phyloP scores from a whole-genome alignment of 2,888 invertebrate species.

The Thymelicus lineola region DNA sequence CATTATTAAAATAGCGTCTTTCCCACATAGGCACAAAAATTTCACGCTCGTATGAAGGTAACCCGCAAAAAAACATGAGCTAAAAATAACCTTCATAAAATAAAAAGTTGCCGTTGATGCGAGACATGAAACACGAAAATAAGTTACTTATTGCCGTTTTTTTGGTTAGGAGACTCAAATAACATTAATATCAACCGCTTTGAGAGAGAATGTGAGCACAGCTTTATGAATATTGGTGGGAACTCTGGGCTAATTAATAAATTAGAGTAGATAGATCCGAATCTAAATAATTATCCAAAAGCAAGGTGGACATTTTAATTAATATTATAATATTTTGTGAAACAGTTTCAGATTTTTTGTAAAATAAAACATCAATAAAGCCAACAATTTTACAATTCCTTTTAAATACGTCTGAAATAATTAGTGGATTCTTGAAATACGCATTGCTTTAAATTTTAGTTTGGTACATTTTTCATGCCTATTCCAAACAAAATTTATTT shows the following conservation, averaged over 20 bases:
- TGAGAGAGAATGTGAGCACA: too few species aligned
- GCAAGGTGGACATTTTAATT: too few species aligned
- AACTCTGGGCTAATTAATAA: too few species aligned
- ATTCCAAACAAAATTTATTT: too few species aligned
- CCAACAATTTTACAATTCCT: neutral
- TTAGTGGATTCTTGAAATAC: neutral
- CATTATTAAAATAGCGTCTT: conserved; percentile 2
- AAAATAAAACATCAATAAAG: neutral
- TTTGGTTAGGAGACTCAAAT: neutral
- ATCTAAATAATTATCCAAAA: too few species aligned
- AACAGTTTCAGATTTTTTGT: too few species aligned
- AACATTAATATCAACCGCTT: too few species aligned
- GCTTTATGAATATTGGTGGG: too few species aligned
- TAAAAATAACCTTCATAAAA: neutral
- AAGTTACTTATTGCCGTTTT: neutral
- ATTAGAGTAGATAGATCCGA: too few species aligned
- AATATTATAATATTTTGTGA: too few species aligned
- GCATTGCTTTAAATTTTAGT: neutral
- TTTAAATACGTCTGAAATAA: neutral
- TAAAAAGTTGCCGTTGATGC: neutral
- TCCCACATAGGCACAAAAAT: conserved; percentile 4
- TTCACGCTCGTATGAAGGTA: conserved; percentile 4
- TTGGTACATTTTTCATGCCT: too few species aligned
- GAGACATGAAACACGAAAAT: neutral
- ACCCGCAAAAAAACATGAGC: neutral